Percentiles rank a stretch among this genome's conserved stretches.
Evolutionary conservation across 2,888 invertebrate genomes (phyloP).

Genomic region (Ceratothoa steindachneri): DNA sequence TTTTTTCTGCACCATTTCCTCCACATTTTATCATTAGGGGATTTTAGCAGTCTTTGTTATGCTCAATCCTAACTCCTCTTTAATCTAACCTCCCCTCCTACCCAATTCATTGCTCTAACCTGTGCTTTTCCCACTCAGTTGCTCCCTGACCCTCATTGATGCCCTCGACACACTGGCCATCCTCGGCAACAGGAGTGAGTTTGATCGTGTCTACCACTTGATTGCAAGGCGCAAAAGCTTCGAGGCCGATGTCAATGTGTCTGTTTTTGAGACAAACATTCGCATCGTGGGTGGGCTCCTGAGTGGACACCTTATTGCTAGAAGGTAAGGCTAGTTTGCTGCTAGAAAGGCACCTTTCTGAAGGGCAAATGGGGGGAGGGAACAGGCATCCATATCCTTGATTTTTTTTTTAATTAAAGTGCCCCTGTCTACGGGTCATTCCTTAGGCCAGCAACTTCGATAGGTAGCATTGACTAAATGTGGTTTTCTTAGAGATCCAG

Average conservation of each 20-base stretch:
- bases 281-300: constrained; percentile 92
- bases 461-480: no score
- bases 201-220: constrained; percentile 78
- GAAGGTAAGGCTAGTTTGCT: constrained; percentile 60
- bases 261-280: constrained; percentile 99
- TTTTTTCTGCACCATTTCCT: no score
- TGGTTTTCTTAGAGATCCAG: no score
- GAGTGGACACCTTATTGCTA: constrained; percentile 89
- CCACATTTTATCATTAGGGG: no score
- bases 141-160: constrained; percentile 48
- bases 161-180: constrained; percentile 75
- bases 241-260: constrained; percentile 96
- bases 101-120: no score
- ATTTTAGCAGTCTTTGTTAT: no score
- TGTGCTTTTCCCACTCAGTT: no score
- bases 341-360: no score
- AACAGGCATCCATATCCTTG: not conserved
- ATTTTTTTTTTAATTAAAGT: not conserved
- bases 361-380: no score
- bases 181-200: constrained; percentile 94
- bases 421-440: not conserved
- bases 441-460: no score
- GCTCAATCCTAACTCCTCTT: no score
- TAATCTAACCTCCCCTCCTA: no score
- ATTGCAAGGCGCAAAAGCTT: constrained; percentile 68